phyloP scores from a whole-genome alignment of 2,113 vertebrate genomes.

The Tenrec ecaudatus region DNA sequence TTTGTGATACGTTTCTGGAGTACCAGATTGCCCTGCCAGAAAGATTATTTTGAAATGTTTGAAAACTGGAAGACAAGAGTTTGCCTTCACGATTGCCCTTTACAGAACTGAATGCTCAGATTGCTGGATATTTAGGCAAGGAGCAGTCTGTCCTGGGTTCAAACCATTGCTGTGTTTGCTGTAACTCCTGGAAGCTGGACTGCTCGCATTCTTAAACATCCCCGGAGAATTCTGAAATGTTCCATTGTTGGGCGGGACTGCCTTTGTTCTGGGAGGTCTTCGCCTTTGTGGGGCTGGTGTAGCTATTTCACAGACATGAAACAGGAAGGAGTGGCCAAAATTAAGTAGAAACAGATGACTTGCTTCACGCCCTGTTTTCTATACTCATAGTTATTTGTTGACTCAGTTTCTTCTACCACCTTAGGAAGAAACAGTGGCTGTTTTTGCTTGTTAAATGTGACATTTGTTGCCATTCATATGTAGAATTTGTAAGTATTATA shows the following conservation, averaged over 20 bases:
- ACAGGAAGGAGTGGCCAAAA: conserved; percentile 14
- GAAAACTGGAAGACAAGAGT: not conserved
- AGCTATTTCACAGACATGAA: conserved; percentile 17
- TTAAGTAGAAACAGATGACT: conserved; percentile 9
- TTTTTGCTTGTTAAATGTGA: conserved; percentile 46
- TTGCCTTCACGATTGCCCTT: conserved; percentile 9
- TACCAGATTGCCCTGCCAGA: not conserved
- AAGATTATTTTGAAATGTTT: conserved; percentile 36
- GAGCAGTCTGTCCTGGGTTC: not conserved
- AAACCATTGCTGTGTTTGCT: conserved; percentile 43
- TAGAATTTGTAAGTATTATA: conserved; percentile 27
- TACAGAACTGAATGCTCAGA: not conserved
- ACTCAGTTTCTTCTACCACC: not conserved
- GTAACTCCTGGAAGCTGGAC: conserved; percentile 29
- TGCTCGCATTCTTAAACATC: conserved; percentile 21
- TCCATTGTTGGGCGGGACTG: conserved; percentile 54
- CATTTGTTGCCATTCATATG: conserved; percentile 47
- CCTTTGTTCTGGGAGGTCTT: conserved; percentile 56
- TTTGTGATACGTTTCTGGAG: not conserved
- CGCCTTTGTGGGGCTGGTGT: not conserved
- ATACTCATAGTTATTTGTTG: not conserved
- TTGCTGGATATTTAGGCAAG: not conserved
- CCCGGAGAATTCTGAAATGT: conserved; percentile 64
- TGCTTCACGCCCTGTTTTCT: not conserved
- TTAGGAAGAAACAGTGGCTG: not conserved